Base-by-base conservation (phyloP, 2,888 invertebrate species). In the Heliothis peltigera region DNA sequence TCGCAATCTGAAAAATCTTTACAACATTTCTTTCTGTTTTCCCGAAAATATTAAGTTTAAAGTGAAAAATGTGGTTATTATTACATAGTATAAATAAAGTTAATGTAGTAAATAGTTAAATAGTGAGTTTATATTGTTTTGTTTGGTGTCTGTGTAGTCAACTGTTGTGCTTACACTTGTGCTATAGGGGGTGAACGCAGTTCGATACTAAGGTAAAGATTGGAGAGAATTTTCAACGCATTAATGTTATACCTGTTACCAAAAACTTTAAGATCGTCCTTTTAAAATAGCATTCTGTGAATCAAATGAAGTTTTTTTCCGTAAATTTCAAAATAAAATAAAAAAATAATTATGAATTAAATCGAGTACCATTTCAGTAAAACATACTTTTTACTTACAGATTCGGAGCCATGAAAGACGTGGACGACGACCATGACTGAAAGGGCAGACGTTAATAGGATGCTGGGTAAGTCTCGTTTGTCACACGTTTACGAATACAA, bases 391-490 rank as follows among this genome's bases (percentile, higher is more conserved):
- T 12, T 71, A 65, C 73, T 89, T 86, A 22, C 86, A 91, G 90
- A 69, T 81, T 80, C 74, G 79, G 77, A 86, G 82, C 86, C 90
- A 94, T 94, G 95, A 93, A 90, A 85, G 88, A 87, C 73, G 83
- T 87, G 47, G 90, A 92, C 49, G 91, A 93, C 84, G 92, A 94
- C 74, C 70, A 95, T 94, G 94, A 93, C 92, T 94, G 95, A 95
- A 83, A 92, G 92, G 74, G 88, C 87, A 64, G 94, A 95, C 85
- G 72, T 90, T 54, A 94, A 93, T 81, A 94, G 94, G 81, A 94
- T 95, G 95, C 85, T 94, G 90, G 95, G 95, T 94, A 71, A 93
- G 94, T 91, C 39, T 88, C 80, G 86, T 87, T 87, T 64, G 87
- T 86, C 17, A 43, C 15, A 47, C 8, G 46, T 25, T 35, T 35